Base-by-base conservation (phyloP, 2,113 vertebrate genomes). In the Dipodomys merriami region DNA sequence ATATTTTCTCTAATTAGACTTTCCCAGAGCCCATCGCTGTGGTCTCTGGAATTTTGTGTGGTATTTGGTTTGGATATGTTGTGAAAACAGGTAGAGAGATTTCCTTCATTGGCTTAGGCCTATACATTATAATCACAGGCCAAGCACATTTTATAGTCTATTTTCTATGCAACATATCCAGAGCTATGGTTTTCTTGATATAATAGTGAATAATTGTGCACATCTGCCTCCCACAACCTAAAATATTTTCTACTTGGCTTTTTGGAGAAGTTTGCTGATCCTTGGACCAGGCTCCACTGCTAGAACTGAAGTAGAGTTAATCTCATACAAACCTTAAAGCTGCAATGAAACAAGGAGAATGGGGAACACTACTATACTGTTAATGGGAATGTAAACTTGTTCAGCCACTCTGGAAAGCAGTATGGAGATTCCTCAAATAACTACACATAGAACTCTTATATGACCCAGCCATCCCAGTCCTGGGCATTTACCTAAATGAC, bases 151-250 rank as follows among this genome's bases (percentile, higher is more conserved):
- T 4, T 65, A 22, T 29, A 72, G n/a, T 7, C 72, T 77, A 25
- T 35, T 72, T 90, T 94, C 25, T 91, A 67, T 90, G 25, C 35
- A 77, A 87, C 39, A 91, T 3, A 94, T n/a, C 25, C 27, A 73
- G 35, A 86, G 13, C 8, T 65, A 2, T 57, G 53, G 53, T 35
- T 84, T 90, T 90, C 73, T 60, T 60, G 22, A 30, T 60, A 80
- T 11, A 93, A 27, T 57, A 91, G 4, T 84, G 69, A 93, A n/a
- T 30, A 79, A n/a, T 76, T 76, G 5, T 6, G 19, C 69, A 46
- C 9, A 46, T 18, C 57, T 93, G 83, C 10, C n/a, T 68, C 16
- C 84, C 27, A 73, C 57, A 78, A 8, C 49, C 81, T 83, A 49
- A 91, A 64, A 44, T 91, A 67, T 60, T 82, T 90, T 27, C 65